Percentiles rank a stretch among this genome's conserved stretches.
These are phyloP conservation scores for Odocoileus virginianus DNA, from an alignment of 2,113 vertebrate genomes.

Conservation along the genomic window DNA sequence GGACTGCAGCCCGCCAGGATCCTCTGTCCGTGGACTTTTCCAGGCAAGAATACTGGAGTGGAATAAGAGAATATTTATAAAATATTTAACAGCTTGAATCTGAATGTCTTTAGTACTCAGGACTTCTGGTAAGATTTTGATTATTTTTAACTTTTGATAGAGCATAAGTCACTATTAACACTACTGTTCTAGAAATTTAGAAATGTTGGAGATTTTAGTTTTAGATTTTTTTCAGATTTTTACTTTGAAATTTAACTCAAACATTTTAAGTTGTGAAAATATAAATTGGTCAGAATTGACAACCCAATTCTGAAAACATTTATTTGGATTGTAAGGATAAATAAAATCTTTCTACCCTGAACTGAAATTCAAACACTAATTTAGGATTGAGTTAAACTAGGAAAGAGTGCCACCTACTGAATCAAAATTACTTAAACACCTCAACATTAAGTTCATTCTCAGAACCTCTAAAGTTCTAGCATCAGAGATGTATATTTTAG, in stretches of 20 bases:
- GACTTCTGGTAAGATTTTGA: background rate
- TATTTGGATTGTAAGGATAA: background rate
- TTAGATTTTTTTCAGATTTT: background rate
- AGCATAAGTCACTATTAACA: background rate
- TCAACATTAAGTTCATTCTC: background rate
- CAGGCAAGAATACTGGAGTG: too few species aligned
- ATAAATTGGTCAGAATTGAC: background rate
- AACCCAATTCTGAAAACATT: background rate
- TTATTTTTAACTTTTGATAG: background rate
- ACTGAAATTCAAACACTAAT: background rate
- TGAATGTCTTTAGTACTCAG: background rate
- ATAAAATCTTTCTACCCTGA: background rate
- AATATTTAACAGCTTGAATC: background rate
- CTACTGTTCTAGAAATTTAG: background rate
- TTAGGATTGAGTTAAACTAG: background rate
- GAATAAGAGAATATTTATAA: background rate
- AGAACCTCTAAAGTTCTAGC: background rate
- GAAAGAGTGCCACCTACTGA: slow-evolving; percentile 62
- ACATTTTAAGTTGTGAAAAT: slow-evolving; percentile 31
- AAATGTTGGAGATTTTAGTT: background rate
- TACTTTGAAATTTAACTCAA: slow-evolving; percentile 25
- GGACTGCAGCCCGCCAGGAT: too few species aligned
- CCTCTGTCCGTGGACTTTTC: too few species aligned
- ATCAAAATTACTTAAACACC: background rate
- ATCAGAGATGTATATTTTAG: background rate